These are phyloP conservation scores for Daktulosphaira vitifoliae DNA, from an alignment of 1,140 invertebrate genomes.

Conservation along the genomic window DNA sequence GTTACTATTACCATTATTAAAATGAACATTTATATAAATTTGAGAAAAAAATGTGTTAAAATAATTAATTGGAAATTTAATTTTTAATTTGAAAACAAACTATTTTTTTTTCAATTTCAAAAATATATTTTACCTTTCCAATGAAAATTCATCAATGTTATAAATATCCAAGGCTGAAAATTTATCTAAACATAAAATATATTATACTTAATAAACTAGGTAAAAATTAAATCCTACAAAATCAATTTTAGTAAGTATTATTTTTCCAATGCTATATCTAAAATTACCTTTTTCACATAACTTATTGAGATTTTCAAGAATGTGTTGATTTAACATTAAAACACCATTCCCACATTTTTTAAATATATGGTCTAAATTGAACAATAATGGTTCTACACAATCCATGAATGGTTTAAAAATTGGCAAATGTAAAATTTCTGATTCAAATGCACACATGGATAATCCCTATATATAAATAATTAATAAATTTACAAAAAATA, in stretches of 20 bases:
- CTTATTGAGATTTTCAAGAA: not conserved
- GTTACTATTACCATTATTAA: too few relatives aligned
- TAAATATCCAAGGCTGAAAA: constrained; percentile 8
- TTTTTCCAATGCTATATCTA: too few relatives aligned
- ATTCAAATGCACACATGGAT: not conserved
- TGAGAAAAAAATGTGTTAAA: too few relatives aligned
- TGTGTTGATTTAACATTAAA: not conserved
- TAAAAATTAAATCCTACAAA: too few relatives aligned
- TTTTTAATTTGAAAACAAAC: too few relatives aligned
- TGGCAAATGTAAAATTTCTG: constrained; percentile 1
- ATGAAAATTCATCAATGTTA: constrained; percentile 9
- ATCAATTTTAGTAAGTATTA: too few relatives aligned
- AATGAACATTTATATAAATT: too few relatives aligned
- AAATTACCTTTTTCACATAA: not conserved
- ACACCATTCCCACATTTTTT: not conserved
- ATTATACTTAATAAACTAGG: not conserved
- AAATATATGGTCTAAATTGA: constrained; percentile 7
- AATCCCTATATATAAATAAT: constrained; percentile 8
- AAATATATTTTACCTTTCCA: not conserved
- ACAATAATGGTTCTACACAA: not conserved
- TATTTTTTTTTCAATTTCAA: too few relatives aligned
- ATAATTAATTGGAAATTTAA: too few relatives aligned
- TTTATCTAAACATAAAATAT: constrained; percentile 1
- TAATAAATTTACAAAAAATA: too few relatives aligned
- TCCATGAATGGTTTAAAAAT: not conserved